Conservation (phyloP, 2,888 invertebrate species). For the Agelastica alni region DNA sequence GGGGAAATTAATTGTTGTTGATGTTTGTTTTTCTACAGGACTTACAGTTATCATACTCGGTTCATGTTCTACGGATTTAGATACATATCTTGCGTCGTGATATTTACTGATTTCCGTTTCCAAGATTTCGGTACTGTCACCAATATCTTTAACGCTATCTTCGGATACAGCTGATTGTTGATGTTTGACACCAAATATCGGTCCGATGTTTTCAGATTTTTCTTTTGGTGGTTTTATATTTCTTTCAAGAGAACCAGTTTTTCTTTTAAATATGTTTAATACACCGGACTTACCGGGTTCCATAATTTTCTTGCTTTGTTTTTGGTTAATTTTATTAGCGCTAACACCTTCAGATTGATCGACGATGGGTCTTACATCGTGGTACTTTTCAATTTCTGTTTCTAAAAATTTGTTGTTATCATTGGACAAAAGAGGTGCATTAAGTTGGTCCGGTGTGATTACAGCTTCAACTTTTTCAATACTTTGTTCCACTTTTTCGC, state of each 20-base stretch:
- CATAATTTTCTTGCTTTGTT: constrained; percentile 5
- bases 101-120: constrained; percentile 35
- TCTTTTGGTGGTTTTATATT: constrained; percentile 9
- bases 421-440: too few species aligned
- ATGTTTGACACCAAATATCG: constrained; percentile 10
- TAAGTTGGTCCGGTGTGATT: background rate
- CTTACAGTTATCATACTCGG: background rate
- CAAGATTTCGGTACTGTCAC: constrained; percentile 35
- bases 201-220: constrained; percentile 8
- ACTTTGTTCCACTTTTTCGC: too few species aligned
- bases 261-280: constrained; percentile 29
- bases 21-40: constrained; percentile 4
- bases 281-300: constrained; percentile 10
- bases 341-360: too few species aligned
- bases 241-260: constrained; percentile 18
- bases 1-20: background rate
- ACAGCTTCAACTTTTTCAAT: too few species aligned
- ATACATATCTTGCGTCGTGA: constrained; percentile 31
- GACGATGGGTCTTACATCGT: constrained; percentile 39
- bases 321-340: too few species aligned
- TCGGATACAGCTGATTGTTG: constrained; percentile 13
- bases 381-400: constrained; percentile 33
- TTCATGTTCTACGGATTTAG: constrained; percentile 6
- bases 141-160: constrained; percentile 30
- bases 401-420: constrained; percentile 24